phyloP scores from a whole-genome alignment of 1,140 invertebrate species.

The Lethocerus indicus region DNA sequence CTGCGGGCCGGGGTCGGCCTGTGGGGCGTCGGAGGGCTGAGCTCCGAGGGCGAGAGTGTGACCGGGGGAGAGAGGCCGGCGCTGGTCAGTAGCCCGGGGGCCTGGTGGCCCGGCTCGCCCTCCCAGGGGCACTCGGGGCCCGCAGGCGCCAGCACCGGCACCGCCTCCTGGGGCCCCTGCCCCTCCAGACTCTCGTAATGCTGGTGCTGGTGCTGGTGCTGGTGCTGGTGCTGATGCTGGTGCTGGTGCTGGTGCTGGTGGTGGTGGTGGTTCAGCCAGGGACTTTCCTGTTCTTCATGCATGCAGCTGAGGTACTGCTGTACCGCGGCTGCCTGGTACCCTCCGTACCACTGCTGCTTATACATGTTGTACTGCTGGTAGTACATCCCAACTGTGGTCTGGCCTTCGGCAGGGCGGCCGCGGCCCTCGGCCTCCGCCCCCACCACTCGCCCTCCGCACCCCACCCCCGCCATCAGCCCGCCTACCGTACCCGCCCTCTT shows the following conservation, averaged over 20 bases:
- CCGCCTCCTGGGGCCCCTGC: conserved; percentile 6
- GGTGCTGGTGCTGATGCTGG: no score
- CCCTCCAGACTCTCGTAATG: neutral
- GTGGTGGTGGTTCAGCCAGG: conserved; percentile 2
- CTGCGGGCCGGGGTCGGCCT: conserved; percentile 47
- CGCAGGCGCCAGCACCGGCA: conserved; percentile 9
- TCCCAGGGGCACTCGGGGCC: conserved; percentile 1
- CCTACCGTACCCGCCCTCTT: no score
- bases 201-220: conserved; percentile 5
- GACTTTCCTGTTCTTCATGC: conserved; percentile 14
- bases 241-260: no score
- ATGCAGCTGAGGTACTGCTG: conserved; percentile 17
- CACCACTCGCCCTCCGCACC: neutral
- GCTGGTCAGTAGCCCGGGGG: neutral
- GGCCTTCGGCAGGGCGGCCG: neutral
- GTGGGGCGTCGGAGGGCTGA: conserved; percentile 3
- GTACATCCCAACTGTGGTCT: conserved; percentile 3
- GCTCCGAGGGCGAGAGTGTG: neutral
- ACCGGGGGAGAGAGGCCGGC: conserved; percentile 2
- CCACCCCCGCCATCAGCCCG: neutral
- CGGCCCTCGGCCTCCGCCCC: neutral
- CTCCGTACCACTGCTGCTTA: conserved; percentile 3
- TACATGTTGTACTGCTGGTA: conserved; percentile 12
- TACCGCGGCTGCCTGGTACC: conserved; percentile 8
- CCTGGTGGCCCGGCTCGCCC: conserved; percentile 1